Conservation (phyloP, 2,113 vertebrate genomes). For the Psittacula cyanocephala region DNA sequence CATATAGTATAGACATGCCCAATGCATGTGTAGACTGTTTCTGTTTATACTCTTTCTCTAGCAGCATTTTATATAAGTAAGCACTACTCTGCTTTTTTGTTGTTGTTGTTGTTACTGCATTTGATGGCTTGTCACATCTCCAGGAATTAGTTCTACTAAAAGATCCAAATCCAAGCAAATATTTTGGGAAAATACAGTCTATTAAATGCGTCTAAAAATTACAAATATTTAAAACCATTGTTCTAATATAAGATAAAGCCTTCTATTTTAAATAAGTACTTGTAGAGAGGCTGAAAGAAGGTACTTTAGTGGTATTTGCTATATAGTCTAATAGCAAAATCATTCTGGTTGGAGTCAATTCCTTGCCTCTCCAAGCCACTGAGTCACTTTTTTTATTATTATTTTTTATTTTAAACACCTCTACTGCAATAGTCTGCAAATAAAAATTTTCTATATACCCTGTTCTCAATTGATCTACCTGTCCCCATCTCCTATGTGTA, state of each 20-base stretch:
- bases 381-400: not conserved
- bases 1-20: accelerated
- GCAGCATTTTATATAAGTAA: not conserved
- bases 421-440: not conserved
- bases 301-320: not conserved
- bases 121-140: not conserved
- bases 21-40: not conserved
- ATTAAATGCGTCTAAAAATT: not conserved
- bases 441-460: not conserved
- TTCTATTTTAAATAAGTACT: not conserved
- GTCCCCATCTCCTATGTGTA: not conserved
- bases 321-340: not conserved
- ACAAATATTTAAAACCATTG: not conserved
- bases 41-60: not conserved
- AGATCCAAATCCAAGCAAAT: not conserved
- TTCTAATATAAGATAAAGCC: not conserved
- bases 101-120: not conserved
- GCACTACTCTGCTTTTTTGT: not conserved
- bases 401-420: not conserved
- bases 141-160: not conserved
- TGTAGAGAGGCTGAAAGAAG: not conserved
- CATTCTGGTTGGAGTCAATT: not conserved
- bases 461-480: not conserved
- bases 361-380: not conserved
- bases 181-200: not conserved